Conservation (phyloP, 2,113 vertebrate genomes). For the Scartelaos histophorus region DNA sequence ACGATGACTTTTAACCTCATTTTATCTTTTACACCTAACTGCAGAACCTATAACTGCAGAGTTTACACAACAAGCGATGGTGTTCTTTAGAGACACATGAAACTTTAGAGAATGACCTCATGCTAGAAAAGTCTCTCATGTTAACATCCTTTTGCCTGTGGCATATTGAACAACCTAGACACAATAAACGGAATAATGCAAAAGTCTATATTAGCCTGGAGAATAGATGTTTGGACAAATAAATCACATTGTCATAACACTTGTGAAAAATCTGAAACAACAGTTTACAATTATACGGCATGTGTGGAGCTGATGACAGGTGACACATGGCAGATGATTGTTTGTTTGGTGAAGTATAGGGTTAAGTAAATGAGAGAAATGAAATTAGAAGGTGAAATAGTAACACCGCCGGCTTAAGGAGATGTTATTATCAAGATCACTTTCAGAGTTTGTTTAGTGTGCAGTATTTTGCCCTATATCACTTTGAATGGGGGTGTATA, state of each 20-base stretch:
- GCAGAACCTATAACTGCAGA: neutral
- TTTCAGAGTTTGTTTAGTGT: constrained; percentile 7
- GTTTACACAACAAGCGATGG: neutral
- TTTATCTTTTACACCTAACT: neutral
- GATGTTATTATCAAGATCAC: neutral
- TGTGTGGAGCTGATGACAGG: constrained; percentile 9
- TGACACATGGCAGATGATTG: constrained; percentile 7
- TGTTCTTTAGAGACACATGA: neutral
- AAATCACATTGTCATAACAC: constrained; percentile 16
- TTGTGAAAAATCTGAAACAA: constrained; percentile 3
- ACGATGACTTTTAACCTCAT: neutral
- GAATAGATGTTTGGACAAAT: neutral
- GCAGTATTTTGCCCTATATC: neutral
- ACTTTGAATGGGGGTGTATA: neutral
- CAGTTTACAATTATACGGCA: constrained; percentile 29
- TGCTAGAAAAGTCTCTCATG: constrained; percentile 16
- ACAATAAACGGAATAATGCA: neutral
- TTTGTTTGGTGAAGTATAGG: constrained; percentile 23
- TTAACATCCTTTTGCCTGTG: constrained; percentile 19
- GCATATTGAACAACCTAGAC: neutral
- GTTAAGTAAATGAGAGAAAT: constrained; percentile 37
- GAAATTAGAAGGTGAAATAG: constrained; percentile 38
- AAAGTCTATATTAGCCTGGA: neutral
- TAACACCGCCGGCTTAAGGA: constrained; percentile 17
- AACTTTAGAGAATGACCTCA: constrained; percentile 14